Percentiles rank a stretch among this genome's conserved stretches.
Conservation (phyloP, 2,797 vertebrate genomes). For the Amazonetta brasiliensis region DNA sequence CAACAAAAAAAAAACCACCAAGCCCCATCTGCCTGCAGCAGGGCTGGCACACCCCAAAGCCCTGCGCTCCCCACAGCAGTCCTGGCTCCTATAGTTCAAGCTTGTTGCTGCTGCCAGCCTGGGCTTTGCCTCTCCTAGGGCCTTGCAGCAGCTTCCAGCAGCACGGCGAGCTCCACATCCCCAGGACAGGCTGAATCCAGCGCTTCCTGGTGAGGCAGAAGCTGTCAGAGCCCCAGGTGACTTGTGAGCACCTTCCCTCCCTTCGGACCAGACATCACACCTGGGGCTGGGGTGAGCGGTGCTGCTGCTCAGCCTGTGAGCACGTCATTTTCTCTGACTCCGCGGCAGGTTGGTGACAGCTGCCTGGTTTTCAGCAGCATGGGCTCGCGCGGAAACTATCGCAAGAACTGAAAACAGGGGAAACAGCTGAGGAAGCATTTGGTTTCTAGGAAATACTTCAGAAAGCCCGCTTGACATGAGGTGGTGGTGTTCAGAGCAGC, state of each 20-base stretch:
- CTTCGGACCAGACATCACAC: neutral
- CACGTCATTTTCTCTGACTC: neutral
- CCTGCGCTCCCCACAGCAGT: neutral
- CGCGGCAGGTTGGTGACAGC: neutral
- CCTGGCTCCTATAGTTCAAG: neutral
- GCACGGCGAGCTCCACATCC: neutral
- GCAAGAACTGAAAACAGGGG: neutral
- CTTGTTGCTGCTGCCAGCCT: neutral
- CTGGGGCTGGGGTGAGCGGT: neutral
- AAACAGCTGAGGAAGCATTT: neutral
- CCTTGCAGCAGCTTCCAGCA: neutral
- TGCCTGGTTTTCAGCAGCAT: neutral
- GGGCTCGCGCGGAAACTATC: neutral
- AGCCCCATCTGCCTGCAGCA: neutral
- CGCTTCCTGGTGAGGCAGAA: neutral
- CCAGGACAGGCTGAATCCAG: neutral
- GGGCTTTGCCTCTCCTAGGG: too few species aligned
- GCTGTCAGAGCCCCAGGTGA: neutral
- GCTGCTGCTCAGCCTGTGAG: neutral
- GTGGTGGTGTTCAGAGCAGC: neutral
- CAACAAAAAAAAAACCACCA: neutral
- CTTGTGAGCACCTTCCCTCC: neutral
- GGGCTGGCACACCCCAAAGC: neutral
- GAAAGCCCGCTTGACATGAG: rapidly evolving
- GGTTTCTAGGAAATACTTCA: neutral